Percentiles rank a stretch among this genome's conserved stretches.
These are phyloP conservation scores for Glareola pratincola DNA, from an alignment of 2,113 vertebrate species.

Conservation along the genomic window DNA sequence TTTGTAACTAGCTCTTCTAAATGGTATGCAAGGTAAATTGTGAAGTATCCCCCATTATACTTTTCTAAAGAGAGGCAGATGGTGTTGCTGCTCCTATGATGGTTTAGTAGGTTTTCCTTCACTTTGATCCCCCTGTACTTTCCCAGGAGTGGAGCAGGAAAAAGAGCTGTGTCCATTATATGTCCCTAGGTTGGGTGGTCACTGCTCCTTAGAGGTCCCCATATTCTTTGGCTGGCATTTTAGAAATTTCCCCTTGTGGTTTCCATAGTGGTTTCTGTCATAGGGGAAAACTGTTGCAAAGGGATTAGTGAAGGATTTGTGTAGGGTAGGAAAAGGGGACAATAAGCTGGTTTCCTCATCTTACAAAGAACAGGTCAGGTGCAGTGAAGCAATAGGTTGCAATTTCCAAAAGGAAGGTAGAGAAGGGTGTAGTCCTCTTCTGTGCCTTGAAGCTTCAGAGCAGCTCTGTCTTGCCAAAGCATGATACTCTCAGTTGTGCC, in stretches of 20 bases:
- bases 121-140: not conserved
- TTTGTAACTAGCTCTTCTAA: not conserved
- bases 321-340: not conserved
- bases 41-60: not conserved
- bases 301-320: not conserved
- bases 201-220: not conserved
- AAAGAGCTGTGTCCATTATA: not conserved
- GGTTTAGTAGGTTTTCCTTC: not conserved
- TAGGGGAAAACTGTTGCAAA: not conserved
- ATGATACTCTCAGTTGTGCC: not conserved
- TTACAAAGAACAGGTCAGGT: not conserved
- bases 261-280: accelerated
- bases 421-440: not conserved
- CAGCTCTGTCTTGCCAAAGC: conserved; percentile 22
- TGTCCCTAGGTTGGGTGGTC: not conserved
- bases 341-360: not conserved
- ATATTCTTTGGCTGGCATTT: not conserved
- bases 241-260: not conserved
- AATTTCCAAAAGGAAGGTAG: not conserved
- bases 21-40: not conserved
- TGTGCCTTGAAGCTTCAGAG: not conserved
- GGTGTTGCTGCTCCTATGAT: not conserved
- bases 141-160: not conserved
- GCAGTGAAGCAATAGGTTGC: not conserved
- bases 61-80: not conserved